Evolutionary conservation across 1,140 invertebrate genomes (phyloP).

Genomic region (Cherax destructor): DNA sequence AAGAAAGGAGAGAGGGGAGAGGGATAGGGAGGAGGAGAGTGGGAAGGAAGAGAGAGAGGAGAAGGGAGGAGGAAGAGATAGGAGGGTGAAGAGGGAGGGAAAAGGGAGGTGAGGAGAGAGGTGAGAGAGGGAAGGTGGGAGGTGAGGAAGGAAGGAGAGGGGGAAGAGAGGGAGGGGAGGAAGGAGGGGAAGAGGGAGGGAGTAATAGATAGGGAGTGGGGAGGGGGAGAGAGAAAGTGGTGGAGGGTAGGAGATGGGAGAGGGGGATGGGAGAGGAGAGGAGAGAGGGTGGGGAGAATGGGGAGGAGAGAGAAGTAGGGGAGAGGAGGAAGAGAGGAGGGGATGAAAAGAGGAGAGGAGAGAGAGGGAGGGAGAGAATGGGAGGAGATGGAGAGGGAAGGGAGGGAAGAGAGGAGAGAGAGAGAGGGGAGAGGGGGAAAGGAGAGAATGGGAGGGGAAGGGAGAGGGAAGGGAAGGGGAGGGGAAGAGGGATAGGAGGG

Average conservation of each 20-base stretch:
- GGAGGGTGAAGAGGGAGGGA: not conserved
- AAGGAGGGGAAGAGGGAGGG: not conserved
- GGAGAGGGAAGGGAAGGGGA: too few relatives aligned
- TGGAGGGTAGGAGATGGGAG: not conserved
- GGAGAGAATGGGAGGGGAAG: too few relatives aligned
- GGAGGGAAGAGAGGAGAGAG: too few relatives aligned
- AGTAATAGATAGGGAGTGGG: too few relatives aligned
- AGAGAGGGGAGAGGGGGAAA: too few relatives aligned
- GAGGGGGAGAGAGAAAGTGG: not conserved
- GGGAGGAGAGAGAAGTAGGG: not conserved
- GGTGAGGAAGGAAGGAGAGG: not conserved
- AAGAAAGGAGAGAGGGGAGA: not conserved
- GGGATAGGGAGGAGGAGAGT: conserved; percentile 8
- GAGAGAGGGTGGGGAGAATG: not conserved
- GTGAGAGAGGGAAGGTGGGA: not conserved
- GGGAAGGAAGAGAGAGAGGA: not conserved
- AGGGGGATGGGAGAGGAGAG: not conserved
- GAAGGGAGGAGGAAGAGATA: not conserved
- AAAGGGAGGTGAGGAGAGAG: not conserved
- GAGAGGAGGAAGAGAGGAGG: not conserved
- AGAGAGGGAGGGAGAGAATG: not conserved
- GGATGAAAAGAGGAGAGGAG: too few relatives aligned
- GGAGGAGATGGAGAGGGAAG: too few relatives aligned
- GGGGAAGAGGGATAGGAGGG: too few relatives aligned
- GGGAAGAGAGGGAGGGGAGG: not conserved